Evolutionary conservation across 2,113 vertebrate species (phyloP), one percentile per base, ranked within the genome.

Genomic region (Cricetomys ansorgei): DNA sequence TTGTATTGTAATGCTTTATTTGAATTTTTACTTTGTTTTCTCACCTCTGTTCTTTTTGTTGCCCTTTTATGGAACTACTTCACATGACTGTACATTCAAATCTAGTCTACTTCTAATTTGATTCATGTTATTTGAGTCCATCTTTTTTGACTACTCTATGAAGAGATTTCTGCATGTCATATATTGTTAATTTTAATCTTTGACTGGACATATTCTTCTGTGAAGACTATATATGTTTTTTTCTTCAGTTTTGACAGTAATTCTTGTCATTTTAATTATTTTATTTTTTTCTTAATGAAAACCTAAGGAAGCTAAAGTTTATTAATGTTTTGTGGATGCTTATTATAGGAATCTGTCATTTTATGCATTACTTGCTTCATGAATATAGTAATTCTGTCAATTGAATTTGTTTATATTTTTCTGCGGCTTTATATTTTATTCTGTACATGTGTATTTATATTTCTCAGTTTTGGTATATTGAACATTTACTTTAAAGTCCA

Each of bases 211-310:
- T 6, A 34, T 85, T 57, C 17, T 79, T n/a, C 45, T 57, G 48
- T 65, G 70, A 13, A 37, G 13, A 34, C 23, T 45, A 37, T 83
- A 4, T 50, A 62, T 85, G 67, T 72, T 55, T 48, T 85, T 48
- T 87, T 25, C 12, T 62, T 76, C 31, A 77, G 91, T 21, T 29
- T 72, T 65, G 72, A 48, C 1, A 92, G 40, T 67, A 27, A 29
- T 27, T 94, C 79, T 89, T 92, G 8, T 73, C 37, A 80, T 73
- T 92, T 59, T 69, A 88, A 76, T 76, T 72, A 48, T 29, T 67
- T 93, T 19, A 29, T 43, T 83, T 75, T 75, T 86, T 92, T 92
- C 31, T 89, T 57, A 77, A 76, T 48, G 9, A 21, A 27, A n/a
- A 6, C 72, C 31, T 89, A 76, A 77, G 70, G 31, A 48, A 85